Percentiles rank a stretch among this genome's conserved stretches.
phyloP scores from a whole-genome alignment of 2,888 invertebrate genomes.

The Falcaria lacertinaria region DNA sequence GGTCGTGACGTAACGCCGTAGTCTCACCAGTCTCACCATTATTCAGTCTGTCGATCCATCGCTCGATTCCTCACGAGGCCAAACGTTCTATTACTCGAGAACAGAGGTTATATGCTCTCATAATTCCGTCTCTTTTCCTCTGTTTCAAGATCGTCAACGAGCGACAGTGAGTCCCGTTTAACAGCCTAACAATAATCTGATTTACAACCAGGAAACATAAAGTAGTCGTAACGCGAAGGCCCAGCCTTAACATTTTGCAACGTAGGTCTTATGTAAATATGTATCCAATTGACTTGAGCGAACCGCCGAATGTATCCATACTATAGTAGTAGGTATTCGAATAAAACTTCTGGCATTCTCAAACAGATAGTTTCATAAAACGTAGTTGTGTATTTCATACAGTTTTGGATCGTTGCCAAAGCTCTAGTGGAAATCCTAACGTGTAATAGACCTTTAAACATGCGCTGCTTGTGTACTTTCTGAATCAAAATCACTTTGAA shows the following conservation, averaged over 20 bases:
- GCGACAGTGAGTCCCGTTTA: conserved; percentile 28
- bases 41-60: conserved; percentile 62
- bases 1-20: conserved; percentile 69
- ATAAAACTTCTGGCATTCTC: conserved; percentile 13
- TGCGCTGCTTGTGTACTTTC: too few relatives aligned
- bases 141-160: conserved; percentile 34
- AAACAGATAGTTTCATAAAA: conserved; percentile 32
- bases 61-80: conserved; percentile 63
- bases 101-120: conserved; percentile 47
- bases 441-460: too few relatives aligned
- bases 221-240: conserved; percentile 21
- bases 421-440: conserved; percentile 28
- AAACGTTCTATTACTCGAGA: conserved; percentile 52
- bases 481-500: too few relatives aligned
- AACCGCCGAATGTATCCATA: neutral
- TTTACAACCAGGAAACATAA: conserved; percentile 42
- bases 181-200: conserved; percentile 33
- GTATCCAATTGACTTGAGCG: conserved; percentile 5
- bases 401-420: conserved; percentile 42
- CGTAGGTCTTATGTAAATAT: conserved; percentile 25
- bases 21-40: conserved; percentile 64
- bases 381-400: conserved; percentile 28
- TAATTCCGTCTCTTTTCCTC: conserved; percentile 47
- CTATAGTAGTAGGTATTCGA: conserved; percentile 6
- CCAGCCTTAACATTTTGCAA: conserved; percentile 33